Evolutionary conservation across 2,797 vertebrate genomes (phyloP), one percentile per base, ranked within the genome.

Genomic region (Rhabdomys pumilio): DNA sequence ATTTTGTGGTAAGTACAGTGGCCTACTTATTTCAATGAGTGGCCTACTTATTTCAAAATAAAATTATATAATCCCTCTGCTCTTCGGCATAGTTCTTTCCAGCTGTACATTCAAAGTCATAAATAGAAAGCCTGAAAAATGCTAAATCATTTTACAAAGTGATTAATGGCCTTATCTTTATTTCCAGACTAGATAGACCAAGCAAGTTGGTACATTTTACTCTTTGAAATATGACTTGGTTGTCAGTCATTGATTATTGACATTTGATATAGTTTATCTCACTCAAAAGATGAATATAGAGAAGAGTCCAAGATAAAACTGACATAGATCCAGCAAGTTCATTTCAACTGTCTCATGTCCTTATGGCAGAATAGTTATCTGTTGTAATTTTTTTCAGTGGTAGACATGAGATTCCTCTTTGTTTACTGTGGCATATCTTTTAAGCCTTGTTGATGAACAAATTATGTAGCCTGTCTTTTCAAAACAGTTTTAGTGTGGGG

Each of bases 211-310:
- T 83, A 1, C 47, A 79, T 89, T 97, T 95, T 6, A 75, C 41
- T 94, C 11, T 57, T 80, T 95, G 72, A 94, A 93, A 96, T 94
- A 80, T 59, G 34, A 86, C 67, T 82, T 95, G 59, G 84, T 93
- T 83, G 50, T 67, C 50, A 90, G 4, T 93, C 34, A 90, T 93
- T 12, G 10, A 55, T 87, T 92, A 93, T 91, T 91, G 90, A 95
- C 89, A 83, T 91, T 59, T 93, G 14, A 61, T 87, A 14, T 57
- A 91, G 53, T 1, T 10, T 79, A 55, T 6, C 85, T 75, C 95
- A 22, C 34, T 89, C 38, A 73, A 84, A 81, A 59, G 9, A 84
- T 50, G 81, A 89, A 75, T 34, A 75, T 94, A 34, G 47, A 84
- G 0, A 94, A 47, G 20, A 75, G 14, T 50, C 2, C 12, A 76